phyloP scores from a whole-genome alignment of 2,888 invertebrate genomes.

The Hydraecia micacea region DNA sequence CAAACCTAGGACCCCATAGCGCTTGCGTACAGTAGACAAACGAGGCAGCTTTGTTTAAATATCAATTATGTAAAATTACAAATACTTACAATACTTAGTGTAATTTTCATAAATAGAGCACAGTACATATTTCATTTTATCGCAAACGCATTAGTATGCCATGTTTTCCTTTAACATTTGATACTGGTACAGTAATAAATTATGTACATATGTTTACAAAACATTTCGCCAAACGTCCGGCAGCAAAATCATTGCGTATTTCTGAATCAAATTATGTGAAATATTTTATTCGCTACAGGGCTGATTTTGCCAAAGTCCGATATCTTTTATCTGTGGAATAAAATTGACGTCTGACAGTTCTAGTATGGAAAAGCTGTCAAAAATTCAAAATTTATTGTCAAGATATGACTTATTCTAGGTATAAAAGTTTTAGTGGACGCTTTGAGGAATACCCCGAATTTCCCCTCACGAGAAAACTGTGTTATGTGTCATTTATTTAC shows the following conservation, averaged over 20 bases:
- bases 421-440: too few species aligned
- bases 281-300: not conserved
- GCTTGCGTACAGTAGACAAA: too few species aligned
- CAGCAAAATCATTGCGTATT: slow-evolving; percentile 25
- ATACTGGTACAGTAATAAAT: slow-evolving; percentile 49
- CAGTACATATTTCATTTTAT: slow-evolving; percentile 21
- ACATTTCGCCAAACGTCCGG: slow-evolving; percentile 48
- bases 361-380: not conserved
- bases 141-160: slow-evolving; percentile 12
- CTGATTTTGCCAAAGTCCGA: not conserved
- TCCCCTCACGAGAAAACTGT: not conserved
- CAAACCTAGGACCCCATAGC: too few species aligned
- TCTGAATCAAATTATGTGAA: slow-evolving; percentile 20
- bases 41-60: too few species aligned
- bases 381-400: not conserved
- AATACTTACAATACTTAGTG: too few species aligned
- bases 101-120: slow-evolving; percentile 34
- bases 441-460: too few species aligned
- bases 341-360: not conserved
- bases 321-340: not conserved
- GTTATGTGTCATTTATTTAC: not conserved
- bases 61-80: too few species aligned
- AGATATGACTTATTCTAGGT: too few species aligned
- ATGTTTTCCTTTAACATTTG: slow-evolving; percentile 44
- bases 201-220: slow-evolving; percentile 51